Conservation (phyloP, 2,113 vertebrate species). For the Burhinus bistriatus region DNA sequence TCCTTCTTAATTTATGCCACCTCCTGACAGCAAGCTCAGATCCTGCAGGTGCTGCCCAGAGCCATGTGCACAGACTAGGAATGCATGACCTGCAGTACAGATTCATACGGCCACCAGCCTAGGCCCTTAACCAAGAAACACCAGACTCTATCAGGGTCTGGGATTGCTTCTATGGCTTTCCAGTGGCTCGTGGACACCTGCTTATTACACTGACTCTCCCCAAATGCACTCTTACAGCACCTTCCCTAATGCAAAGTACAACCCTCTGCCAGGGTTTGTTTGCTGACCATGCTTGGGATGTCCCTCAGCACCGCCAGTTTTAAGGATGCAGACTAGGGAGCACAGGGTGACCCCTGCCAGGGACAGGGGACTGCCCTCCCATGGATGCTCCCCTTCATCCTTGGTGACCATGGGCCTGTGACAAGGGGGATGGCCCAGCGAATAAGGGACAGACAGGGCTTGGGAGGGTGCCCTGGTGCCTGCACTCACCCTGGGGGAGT, state of each 20-base stretch:
- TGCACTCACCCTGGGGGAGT: not conserved
- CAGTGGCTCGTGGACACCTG: not conserved
- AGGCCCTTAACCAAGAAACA: not conserved
- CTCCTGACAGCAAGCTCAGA: not conserved
- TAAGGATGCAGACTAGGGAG: not conserved
- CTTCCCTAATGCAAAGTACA: not conserved
- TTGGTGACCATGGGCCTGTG: not conserved
- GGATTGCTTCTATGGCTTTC: not conserved
- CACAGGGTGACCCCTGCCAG: not conserved
- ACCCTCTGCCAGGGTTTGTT: not conserved
- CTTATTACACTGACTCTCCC: not conserved
- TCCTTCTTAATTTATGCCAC: not conserved
- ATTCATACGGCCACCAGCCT: not conserved
- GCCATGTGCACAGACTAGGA: not conserved
- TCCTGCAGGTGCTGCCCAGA: not conserved
- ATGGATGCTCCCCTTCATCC: not conserved
- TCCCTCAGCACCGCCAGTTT: not conserved
- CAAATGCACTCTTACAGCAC: not conserved
- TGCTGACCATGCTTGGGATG: not conserved
- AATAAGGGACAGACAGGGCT: not conserved
- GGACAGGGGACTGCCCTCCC: not conserved
- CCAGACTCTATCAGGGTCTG: fast-evolving
- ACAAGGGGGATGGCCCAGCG: fast-evolving
- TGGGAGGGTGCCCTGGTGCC: not conserved
- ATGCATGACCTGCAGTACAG: not conserved